A percentile compares a stretch with the other conserved stretches of the same genome.
These are phyloP conservation scores for Quiscalus mexicanus DNA, from an alignment of 2,113 vertebrate genomes.

Conservation along the genomic window DNA sequence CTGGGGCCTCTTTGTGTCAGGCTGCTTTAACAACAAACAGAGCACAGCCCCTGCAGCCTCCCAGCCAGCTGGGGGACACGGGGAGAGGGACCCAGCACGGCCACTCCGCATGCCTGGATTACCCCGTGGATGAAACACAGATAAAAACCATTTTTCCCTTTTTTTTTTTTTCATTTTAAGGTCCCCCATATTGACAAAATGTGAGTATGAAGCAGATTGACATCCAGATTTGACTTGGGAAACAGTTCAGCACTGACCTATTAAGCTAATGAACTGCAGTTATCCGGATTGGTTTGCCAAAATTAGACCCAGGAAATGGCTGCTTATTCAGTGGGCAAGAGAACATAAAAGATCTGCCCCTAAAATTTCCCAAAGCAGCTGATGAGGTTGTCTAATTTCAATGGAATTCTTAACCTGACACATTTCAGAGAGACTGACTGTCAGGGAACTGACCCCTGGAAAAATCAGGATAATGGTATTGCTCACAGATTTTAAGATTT, in stretches of 20 bases:
- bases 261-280: not conserved
- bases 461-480: not conserved
- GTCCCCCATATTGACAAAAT: not conserved
- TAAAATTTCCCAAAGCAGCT: not conserved
- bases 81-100: not conserved
- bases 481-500: not conserved
- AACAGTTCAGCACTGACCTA: not conserved
- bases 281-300: not conserved
- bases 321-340: not conserved
- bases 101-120: not conserved
- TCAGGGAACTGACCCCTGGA: not conserved
- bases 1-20: slow-evolving; percentile 47
- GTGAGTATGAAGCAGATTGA: not conserved
- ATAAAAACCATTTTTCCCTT: not conserved
- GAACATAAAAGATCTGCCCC: not conserved
- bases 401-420: not conserved
- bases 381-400: not conserved
- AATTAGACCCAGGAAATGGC: not conserved
- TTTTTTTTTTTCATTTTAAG: not conserved
- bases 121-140: not conserved
- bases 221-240: not conserved
- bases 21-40: slow-evolving; percentile 54
- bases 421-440: not conserved
- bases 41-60: slow-evolving; percentile 31
- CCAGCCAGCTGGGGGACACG: not conserved